Conservation (phyloP, 2,113 vertebrate genomes). For the Melozone crissalis region DNA sequence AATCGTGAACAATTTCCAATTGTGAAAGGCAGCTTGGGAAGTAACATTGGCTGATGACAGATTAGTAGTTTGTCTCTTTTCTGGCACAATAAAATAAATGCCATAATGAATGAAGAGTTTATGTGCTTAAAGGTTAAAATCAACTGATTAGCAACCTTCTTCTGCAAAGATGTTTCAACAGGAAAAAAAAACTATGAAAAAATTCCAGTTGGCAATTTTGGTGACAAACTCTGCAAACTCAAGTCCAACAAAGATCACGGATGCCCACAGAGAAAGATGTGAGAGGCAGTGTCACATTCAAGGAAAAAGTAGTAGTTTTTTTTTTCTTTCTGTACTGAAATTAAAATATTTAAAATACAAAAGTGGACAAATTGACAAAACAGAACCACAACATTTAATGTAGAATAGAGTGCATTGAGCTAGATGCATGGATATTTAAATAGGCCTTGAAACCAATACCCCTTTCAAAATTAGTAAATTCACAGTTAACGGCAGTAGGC, state of each 20-base stretch:
- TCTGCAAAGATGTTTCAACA: constrained; percentile 38
- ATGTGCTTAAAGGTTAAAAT: constrained; percentile 18
- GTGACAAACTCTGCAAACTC: constrained; percentile 45
- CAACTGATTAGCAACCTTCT: constrained; percentile 21
- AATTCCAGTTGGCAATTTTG: constrained; percentile 52
- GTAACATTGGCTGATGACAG: not conserved
- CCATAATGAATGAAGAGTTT: not conserved
- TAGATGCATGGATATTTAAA: constrained; percentile 79
- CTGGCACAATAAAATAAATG: constrained; percentile 32
- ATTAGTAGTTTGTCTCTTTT: constrained; percentile 15
- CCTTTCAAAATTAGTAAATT: constrained; percentile 76
- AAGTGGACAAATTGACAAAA: constrained; percentile 77
- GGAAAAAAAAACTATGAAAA: not conserved
- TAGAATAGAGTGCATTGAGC: constrained; percentile 75
- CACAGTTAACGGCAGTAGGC: constrained; percentile 80
- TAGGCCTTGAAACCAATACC: constrained; percentile 76
- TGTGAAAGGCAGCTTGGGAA: constrained; percentile 31
- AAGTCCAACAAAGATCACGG: constrained; percentile 17
- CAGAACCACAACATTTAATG: constrained; percentile 76
- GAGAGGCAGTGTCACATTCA: constrained; percentile 61
- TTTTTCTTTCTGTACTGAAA: constrained; percentile 73
- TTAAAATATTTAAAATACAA: constrained; percentile 82
- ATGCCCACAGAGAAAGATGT: constrained; percentile 20
- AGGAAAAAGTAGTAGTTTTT: constrained; percentile 40
- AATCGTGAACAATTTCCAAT: not conserved